Percentiles rank a stretch among this genome's conserved stretches.
These are phyloP conservation scores for Amphiprion percula DNA, from an alignment of 2,113 vertebrate genomes.

Conservation along the genomic window DNA sequence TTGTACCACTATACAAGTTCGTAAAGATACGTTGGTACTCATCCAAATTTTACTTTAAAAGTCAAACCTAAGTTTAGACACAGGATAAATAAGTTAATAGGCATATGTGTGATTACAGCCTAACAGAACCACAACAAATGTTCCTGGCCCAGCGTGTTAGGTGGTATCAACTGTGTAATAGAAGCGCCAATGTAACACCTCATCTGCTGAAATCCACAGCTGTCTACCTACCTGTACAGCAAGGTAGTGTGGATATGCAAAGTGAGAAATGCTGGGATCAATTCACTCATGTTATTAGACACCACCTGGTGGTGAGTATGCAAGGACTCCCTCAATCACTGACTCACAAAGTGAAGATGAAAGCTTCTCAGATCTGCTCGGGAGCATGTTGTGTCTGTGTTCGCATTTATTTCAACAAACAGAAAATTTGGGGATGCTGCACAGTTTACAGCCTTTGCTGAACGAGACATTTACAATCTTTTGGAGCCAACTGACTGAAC, in stretches of 20 bases:
- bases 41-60: not conserved
- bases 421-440: not conserved
- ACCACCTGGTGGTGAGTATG: constrained; percentile 83
- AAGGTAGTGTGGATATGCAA: constrained; percentile 61
- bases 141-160: not conserved
- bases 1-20: not conserved
- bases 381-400: not conserved
- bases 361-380: constrained; percentile 24
- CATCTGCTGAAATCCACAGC: constrained; percentile 26
- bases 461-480: constrained; percentile 3
- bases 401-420: not conserved
- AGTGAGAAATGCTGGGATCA: constrained; percentile 62
- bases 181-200: constrained; percentile 28
- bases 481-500: not conserved
- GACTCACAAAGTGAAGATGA: constrained; percentile 34
- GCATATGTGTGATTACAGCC: not conserved
- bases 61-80: constrained; percentile 6
- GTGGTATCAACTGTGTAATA: constrained; percentile 23
- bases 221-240: constrained; percentile 45
- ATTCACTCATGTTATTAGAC: constrained; percentile 77
- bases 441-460: constrained; percentile 9
- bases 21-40: not conserved
- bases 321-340: constrained; percentile 60
- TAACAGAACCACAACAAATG: constrained; percentile 23
- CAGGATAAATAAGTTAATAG: constrained; percentile 12